Conservation (phyloP, 2,888 invertebrate species). For the Sinopyrophorus schimmeli region DNA sequence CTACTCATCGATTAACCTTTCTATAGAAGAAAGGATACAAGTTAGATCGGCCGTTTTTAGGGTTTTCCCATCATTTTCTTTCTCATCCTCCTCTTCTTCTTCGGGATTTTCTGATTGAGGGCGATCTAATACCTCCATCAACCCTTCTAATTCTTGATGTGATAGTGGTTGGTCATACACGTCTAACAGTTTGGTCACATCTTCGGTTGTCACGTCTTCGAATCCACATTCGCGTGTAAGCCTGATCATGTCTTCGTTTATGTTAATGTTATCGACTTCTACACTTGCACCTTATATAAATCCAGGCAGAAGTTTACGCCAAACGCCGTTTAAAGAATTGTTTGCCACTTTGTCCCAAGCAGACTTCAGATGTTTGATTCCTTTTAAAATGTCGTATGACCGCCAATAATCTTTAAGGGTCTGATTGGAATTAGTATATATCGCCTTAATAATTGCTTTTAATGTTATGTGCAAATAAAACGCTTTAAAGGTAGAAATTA, state of each 20-base stretch:
- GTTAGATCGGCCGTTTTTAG: conserved; percentile 26
- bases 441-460: too few species aligned
- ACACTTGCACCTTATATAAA: conserved; percentile 12
- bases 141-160: conserved; percentile 28
- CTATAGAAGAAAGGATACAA: conserved; percentile 27
- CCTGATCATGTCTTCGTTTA: conserved; percentile 14
- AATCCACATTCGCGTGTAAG: conserved; percentile 13
- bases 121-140: conserved; percentile 12
- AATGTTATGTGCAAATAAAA: too few species aligned
- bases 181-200: conserved; percentile 13
- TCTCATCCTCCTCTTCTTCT: conserved; percentile 23
- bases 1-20: too few species aligned
- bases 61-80: conserved; percentile 25
- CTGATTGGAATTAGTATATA: conserved; percentile 25
- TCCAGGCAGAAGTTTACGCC: conserved; percentile 11
- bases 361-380: conserved; percentile 24
- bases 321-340: conserved; percentile 28
- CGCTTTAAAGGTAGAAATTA: too few species aligned
- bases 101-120: conserved; percentile 16
- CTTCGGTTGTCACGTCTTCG: conserved; percentile 11
- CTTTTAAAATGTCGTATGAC: conserved; percentile 23
- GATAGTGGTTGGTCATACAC: conserved; percentile 27
- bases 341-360: conserved; percentile 17
- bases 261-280: conserved; percentile 13
- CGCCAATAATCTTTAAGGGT: conserved; percentile 24